Percentiles rank a stretch among this genome's conserved stretches.
Evolutionary conservation across 2,888 invertebrate genomes (phyloP).

Genomic region (Lomographa bimaculata): DNA sequence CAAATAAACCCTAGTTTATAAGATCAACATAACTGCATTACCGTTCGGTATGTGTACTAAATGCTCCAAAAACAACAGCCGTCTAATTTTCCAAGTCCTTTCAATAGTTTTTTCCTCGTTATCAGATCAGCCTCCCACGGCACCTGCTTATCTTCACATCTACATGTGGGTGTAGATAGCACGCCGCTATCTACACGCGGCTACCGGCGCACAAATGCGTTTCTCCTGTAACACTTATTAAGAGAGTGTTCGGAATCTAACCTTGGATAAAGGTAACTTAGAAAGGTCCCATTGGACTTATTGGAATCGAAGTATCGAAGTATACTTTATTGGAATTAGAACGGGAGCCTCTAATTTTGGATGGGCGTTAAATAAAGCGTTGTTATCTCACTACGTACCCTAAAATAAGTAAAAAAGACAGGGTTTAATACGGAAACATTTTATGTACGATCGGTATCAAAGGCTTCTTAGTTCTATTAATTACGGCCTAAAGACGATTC

Average conservation of each 20-base stretch:
- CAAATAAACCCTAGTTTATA: too few relatives aligned
- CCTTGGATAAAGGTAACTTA: slow-evolving; percentile 25
- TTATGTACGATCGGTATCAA: background rate
- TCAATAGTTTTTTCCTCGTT: slow-evolving; percentile 35
- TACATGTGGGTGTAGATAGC: slow-evolving; percentile 59
- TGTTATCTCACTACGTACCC: slow-evolving; percentile 16
- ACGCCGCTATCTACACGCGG: slow-evolving; percentile 52
- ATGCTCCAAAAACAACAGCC: too few relatives aligned
- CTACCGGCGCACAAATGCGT: slow-evolving; percentile 70
- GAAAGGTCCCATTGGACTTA: slow-evolving; percentile 30
- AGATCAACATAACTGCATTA: too few relatives aligned
- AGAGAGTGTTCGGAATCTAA: slow-evolving; percentile 46
- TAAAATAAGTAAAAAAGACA: slow-evolving; percentile 5
- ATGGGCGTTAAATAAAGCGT: slow-evolving; percentile 27
- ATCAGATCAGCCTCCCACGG: slow-evolving; percentile 45
- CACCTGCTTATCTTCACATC: slow-evolving; percentile 68
- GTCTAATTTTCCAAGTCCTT: slow-evolving; percentile 9
- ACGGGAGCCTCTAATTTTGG: slow-evolving; percentile 30
- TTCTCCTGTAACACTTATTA: slow-evolving; percentile 75
- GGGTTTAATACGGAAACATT: slow-evolving; percentile 3
- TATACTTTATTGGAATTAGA: slow-evolving; percentile 30
- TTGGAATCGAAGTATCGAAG: slow-evolving; percentile 30
- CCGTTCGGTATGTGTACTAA: too few relatives aligned
- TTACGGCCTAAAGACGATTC: too few relatives aligned
- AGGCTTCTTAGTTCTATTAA: background rate